phyloP scores from a whole-genome alignment of 2,888 invertebrate genomes.

The Arctia plantaginis region DNA sequence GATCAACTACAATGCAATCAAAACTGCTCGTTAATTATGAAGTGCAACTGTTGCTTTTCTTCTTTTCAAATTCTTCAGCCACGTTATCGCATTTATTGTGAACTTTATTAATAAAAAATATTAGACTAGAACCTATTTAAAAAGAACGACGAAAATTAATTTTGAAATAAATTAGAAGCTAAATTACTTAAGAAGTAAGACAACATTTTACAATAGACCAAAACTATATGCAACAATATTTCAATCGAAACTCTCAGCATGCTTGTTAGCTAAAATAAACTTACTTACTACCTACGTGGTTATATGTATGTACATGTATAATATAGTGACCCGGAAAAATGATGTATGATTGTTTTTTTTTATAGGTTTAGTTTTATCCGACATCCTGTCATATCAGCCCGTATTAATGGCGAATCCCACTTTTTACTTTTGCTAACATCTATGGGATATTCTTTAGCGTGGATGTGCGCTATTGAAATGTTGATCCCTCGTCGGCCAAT shows the following conservation, averaged over 20 bases:
- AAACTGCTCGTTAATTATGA: constrained; percentile 43
- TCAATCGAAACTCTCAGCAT: too few species aligned
- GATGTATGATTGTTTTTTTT: constrained; percentile 1
- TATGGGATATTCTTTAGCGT: neutral
- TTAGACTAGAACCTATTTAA: neutral
- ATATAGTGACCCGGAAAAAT: neutral
- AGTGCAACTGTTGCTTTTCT: constrained; percentile 41
- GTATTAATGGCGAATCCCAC: neutral
- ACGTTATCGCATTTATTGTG: neutral
- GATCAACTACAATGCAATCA: constrained; percentile 34
- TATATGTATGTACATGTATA: neutral
- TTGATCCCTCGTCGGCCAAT: neutral
- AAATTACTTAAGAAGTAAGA: too few species aligned
- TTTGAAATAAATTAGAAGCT: too few species aligned
- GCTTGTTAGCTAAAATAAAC: too few species aligned
- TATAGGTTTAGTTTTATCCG: neutral
- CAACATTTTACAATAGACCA: too few species aligned
- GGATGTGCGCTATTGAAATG: constrained; percentile 2
- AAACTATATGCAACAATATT: too few species aligned
- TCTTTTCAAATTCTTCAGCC: constrained; percentile 20
- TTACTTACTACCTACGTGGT: neutral
- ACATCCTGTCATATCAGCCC: neutral
- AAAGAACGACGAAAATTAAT: too few species aligned
- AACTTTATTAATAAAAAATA: neutral
- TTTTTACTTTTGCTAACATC: neutral